Evolutionary conservation across 2,113 vertebrate genomes (phyloP).

Genomic region (Gymnobelideus leadbeateri): DNA sequence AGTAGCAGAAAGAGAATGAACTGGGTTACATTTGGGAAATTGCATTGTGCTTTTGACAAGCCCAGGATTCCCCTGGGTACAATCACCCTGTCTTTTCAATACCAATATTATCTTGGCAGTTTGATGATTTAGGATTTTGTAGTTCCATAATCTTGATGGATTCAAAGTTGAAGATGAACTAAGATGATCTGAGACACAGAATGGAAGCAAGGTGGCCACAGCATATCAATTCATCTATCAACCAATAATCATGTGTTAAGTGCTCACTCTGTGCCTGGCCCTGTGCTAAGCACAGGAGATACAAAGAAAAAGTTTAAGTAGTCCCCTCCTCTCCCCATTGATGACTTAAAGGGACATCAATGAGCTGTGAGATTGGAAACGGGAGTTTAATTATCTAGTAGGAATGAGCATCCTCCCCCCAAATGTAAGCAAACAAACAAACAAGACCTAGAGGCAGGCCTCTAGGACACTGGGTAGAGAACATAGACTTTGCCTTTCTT

Average conservation of each 20-base stretch:
- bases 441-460: not conserved
- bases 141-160: not conserved
- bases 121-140: not conserved
- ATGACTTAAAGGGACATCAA: not conserved
- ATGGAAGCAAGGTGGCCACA: not conserved
- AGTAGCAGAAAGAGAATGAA: not conserved
- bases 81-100: not conserved
- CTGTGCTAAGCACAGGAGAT: not conserved
- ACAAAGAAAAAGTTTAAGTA: not conserved
- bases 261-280: not conserved
- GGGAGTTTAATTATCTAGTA: not conserved
- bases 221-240: not conserved
- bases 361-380: not conserved
- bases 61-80: not conserved
- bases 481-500: not conserved
- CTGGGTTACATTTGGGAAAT: not conserved
- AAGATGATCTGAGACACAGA: not conserved
- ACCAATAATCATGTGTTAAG: not conserved
- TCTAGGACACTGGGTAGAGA: not conserved
- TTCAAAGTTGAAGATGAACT: not conserved
- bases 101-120: not conserved
- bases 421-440: not conserved
- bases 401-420: not conserved
- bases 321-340: accelerated
- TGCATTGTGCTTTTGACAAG: not conserved